phyloP scores from a whole-genome alignment of 2,113 vertebrate species.

The Catharus bicknelli region DNA sequence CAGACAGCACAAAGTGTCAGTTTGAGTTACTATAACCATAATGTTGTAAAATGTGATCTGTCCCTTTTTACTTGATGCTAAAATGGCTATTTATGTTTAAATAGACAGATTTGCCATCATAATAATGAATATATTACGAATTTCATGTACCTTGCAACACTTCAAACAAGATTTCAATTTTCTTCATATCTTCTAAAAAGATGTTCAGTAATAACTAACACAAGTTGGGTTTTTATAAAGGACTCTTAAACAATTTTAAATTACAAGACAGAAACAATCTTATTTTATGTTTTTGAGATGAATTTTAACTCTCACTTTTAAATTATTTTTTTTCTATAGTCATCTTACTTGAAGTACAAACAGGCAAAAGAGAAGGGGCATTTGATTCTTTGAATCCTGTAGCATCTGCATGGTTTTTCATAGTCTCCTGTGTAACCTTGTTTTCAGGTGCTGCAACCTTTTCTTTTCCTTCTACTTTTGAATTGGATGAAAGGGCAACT shows the following conservation, averaged over 20 bases:
- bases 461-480: conserved; percentile 63
- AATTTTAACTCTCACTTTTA: background rate
- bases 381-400: conserved; percentile 66
- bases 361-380: conserved; percentile 63
- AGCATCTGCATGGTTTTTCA: conserved; percentile 64
- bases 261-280: background rate
- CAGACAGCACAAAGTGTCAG: background rate
- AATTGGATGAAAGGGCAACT: conserved; percentile 40
- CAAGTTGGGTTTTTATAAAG: background rate
- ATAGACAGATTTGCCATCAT: background rate
- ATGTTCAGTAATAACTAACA: background rate
- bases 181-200: background rate
- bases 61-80: background rate
- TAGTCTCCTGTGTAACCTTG: conserved; percentile 53
- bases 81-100: background rate
- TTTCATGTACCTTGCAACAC: background rate
- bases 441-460: conserved; percentile 71
- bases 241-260: background rate
- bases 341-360: conserved; percentile 69
- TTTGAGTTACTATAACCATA: background rate
- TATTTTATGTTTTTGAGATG: background rate
- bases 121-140: background rate
- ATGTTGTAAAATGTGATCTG: background rate
- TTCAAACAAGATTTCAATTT: background rate
- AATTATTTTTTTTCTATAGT: conserved; percentile 18